These are phyloP conservation scores for Platerodrilus igneus DNA, from an alignment of 2,888 invertebrate species.

Conservation along the genomic window DNA sequence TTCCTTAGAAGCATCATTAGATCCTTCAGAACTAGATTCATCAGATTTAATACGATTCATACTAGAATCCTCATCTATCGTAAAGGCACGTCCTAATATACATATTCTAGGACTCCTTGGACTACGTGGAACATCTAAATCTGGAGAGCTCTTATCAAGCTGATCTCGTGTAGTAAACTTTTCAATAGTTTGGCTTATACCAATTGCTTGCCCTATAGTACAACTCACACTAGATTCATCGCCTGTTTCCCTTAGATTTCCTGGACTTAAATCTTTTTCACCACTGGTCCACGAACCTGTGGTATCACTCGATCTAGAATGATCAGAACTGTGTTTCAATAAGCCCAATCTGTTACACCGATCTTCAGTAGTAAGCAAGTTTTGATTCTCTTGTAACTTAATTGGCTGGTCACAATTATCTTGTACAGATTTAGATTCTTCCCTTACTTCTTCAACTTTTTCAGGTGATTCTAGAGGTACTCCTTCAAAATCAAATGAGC, in stretches of 20 bases:
- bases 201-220: slow-evolving; percentile 73
- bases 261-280: slow-evolving; percentile 65
- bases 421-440: slow-evolving; percentile 11
- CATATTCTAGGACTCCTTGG: slow-evolving; percentile 46
- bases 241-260: slow-evolving; percentile 58
- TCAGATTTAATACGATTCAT: slow-evolving; percentile 34
- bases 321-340: slow-evolving; percentile 65
- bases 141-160: slow-evolving; percentile 47
- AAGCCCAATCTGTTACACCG: slow-evolving; percentile 52
- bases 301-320: slow-evolving; percentile 73
- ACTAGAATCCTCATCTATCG: slow-evolving; percentile 45
- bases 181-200: slow-evolving; percentile 70
- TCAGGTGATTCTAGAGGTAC: slow-evolving; percentile 40
- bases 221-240: slow-evolving; percentile 74
- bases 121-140: slow-evolving; percentile 36
- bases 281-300: slow-evolving; percentile 73
- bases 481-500: slow-evolving; percentile 54
- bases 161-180: slow-evolving; percentile 61
- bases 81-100: slow-evolving; percentile 46
- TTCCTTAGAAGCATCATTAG: slow-evolving; percentile 38
- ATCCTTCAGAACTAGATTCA: slow-evolving; percentile 34
- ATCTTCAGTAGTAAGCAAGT: slow-evolving; percentile 48
- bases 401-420: slow-evolving; percentile 11
- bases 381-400: slow-evolving; percentile 26
- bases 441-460: slow-evolving; percentile 23